These are phyloP conservation scores for Euura lappo DNA, from an alignment of 1,140 invertebrate genomes.

Conservation along the genomic window DNA sequence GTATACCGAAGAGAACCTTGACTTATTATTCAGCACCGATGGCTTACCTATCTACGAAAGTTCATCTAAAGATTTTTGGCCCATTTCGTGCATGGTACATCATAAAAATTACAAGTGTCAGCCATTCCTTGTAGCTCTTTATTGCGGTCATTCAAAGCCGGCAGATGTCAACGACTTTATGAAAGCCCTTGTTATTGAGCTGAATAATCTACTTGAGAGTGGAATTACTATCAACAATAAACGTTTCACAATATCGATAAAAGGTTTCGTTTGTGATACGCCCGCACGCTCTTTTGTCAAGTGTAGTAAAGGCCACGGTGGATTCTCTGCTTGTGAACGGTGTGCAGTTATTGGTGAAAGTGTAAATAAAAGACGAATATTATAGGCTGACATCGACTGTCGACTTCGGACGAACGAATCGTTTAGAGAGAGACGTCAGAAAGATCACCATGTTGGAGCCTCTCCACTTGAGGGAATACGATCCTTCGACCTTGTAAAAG, in stretches of 20 bases:
- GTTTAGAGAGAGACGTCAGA: slow-evolving; percentile 23
- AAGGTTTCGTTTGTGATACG: slow-evolving; percentile 19
- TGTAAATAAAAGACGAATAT: slow-evolving; percentile 17
- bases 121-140: slow-evolving; percentile 22
- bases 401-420: slow-evolving; percentile 13
- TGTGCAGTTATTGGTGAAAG: slow-evolving; percentile 18
- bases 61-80: slow-evolving; percentile 5
- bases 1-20: slow-evolving; percentile 23
- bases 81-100: neutral
- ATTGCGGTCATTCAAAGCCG: slow-evolving; percentile 23
- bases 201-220: neutral
- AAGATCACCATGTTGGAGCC: slow-evolving; percentile 17
- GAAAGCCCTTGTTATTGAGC: slow-evolving; percentile 22
- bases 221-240: slow-evolving; percentile 12
- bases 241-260: slow-evolving; percentile 8
- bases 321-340: slow-evolving; percentile 21
- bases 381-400: slow-evolving; percentile 20
- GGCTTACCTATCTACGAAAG: slow-evolving; percentile 25
- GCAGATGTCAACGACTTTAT: slow-evolving; percentile 12
- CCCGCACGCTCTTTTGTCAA: slow-evolving; percentile 21
- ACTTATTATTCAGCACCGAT: slow-evolving; percentile 22
- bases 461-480: slow-evolving; percentile 23
- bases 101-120: slow-evolving; percentile 12
- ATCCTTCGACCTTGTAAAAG: slow-evolving; percentile 18
- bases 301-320: slow-evolving; percentile 13